These are phyloP conservation scores for Melospiza melodia DNA, from an alignment of 2,113 vertebrate genomes.

Conservation along the genomic window DNA sequence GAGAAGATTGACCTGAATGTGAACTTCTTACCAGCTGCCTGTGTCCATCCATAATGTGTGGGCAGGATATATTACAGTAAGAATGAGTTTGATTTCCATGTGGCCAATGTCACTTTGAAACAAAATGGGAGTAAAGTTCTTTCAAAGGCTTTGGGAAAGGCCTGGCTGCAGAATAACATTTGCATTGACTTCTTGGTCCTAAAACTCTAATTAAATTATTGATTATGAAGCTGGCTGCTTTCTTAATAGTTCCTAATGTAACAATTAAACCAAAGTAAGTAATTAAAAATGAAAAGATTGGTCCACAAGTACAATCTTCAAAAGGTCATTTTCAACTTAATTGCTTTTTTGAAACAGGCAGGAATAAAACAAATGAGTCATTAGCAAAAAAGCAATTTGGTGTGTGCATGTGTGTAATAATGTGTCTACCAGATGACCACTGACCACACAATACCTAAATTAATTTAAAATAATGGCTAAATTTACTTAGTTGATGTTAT, in stretches of 20 bases:
- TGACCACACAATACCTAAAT: not conserved
- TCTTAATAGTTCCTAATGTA: slow-evolving; percentile 64
- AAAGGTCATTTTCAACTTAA: slow-evolving; percentile 65
- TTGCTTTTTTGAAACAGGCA: slow-evolving; percentile 1
- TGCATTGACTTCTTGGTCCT: slow-evolving; percentile 60
- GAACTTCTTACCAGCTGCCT: slow-evolving; percentile 4
- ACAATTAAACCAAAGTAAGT: slow-evolving; percentile 65
- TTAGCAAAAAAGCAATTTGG: slow-evolving; percentile 41
- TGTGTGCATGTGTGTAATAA: not conserved
- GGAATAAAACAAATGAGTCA: slow-evolving; percentile 42
- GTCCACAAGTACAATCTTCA: slow-evolving; percentile 26
- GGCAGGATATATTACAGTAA: not conserved
- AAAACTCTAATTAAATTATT: slow-evolving; percentile 70
- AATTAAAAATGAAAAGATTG: slow-evolving; percentile 67
- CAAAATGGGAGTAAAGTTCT: slow-evolving; percentile 18
- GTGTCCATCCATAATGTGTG: not conserved
- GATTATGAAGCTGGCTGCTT: slow-evolving; percentile 61
- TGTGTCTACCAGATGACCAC: not conserved
- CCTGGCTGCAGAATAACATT: slow-evolving; percentile 47
- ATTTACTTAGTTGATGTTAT: not conserved
- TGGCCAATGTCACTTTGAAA: slow-evolving; percentile 48
- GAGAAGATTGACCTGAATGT: slow-evolving; percentile 15
- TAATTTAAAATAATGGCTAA: slow-evolving; percentile 20
- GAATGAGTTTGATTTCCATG: not conserved
- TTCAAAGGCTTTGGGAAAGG: slow-evolving; percentile 40